These are phyloP conservation scores for Bufotes viridis DNA, from an alignment of 2,797 vertebrate genomes.

Conservation along the genomic window DNA sequence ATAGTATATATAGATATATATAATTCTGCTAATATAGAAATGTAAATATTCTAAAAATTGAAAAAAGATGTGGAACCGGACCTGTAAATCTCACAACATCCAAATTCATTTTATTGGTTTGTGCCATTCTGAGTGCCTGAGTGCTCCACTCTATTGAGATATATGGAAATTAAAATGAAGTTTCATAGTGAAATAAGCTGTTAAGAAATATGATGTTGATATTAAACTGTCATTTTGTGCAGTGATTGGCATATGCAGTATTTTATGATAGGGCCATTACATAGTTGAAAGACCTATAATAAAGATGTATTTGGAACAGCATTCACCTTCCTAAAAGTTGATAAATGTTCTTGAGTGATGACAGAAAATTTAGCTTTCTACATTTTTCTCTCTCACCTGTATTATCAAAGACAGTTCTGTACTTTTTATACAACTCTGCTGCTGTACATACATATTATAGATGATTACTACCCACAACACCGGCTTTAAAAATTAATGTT, in stretches of 20 bases:
- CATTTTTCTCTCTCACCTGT: conserved; percentile 12
- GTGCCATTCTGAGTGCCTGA: conserved; percentile 36
- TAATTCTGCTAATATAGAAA: background rate
- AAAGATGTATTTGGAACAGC: conserved; percentile 48
- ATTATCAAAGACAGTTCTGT: conserved; percentile 22
- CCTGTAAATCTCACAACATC: conserved; percentile 28
- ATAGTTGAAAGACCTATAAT: conserved; percentile 55
- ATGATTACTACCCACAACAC: conserved; percentile 26
- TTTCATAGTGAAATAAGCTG: conserved; percentile 48
- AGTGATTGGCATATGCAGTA: conserved; percentile 50
- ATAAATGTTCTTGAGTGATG: conserved; percentile 48
- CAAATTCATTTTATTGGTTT: conserved; percentile 31
- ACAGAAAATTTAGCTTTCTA: conserved; percentile 36
- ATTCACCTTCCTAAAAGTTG: conserved; percentile 55
- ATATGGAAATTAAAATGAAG: conserved; percentile 49
- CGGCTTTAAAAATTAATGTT: background rate
- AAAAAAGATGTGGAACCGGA: conserved; percentile 7
- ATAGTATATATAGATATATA: conserved; percentile 3
- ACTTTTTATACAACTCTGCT: conserved; percentile 20
- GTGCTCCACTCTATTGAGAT: conserved; percentile 49
- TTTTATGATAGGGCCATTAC: conserved; percentile 56
- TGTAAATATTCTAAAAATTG: background rate
- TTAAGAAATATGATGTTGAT: conserved; percentile 60
- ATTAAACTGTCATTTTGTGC: conserved; percentile 57
- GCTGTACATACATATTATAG: conserved; percentile 27